Conservation (phyloP, 2,888 invertebrate species). For the Drosophila lacicola region DNA sequence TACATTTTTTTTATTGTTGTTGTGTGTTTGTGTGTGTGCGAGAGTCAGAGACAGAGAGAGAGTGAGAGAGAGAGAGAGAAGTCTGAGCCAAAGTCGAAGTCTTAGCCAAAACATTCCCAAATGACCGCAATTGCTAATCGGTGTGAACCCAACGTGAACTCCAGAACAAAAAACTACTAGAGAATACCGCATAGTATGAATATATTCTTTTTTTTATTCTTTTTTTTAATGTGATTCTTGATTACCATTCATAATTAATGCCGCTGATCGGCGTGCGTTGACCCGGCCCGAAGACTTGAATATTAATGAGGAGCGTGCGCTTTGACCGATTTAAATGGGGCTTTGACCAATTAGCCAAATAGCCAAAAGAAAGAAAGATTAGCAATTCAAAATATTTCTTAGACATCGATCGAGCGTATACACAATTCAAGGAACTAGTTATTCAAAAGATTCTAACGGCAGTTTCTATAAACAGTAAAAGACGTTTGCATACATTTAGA, state of each 20-base stretch:
- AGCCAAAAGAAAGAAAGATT: conserved; percentile 20
- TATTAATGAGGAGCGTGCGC: conserved; percentile 53
- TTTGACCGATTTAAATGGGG: conserved; percentile 58
- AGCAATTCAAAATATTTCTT: conserved; percentile 1
- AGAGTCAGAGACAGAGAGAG: background rate
- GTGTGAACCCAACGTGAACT: conserved; percentile 43
- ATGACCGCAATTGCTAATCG: conserved; percentile 27
- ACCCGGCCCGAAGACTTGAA: conserved; percentile 42
- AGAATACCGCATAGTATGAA: conserved; percentile 17
- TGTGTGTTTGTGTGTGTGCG: conserved; percentile 36
- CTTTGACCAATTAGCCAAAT: background rate
- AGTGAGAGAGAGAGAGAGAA: background rate
- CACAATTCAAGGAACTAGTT: conserved; percentile 30
- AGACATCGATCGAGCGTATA: background rate
- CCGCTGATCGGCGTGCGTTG: conserved; percentile 46
- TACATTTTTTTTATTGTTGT: conserved; percentile 58
- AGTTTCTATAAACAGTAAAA: background rate
- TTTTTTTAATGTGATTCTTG: conserved; percentile 14
- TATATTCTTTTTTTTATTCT: conserved; percentile 13
- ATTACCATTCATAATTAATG: conserved; percentile 36
- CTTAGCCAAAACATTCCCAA: conserved; percentile 2
- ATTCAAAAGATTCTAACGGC: conserved; percentile 23
- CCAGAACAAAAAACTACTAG: conserved; percentile 2
- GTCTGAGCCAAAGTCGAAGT: background rate
- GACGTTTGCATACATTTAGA: background rate